phyloP scores from a whole-genome alignment of 1,140 invertebrate genomes.

The Atta colombica region DNA sequence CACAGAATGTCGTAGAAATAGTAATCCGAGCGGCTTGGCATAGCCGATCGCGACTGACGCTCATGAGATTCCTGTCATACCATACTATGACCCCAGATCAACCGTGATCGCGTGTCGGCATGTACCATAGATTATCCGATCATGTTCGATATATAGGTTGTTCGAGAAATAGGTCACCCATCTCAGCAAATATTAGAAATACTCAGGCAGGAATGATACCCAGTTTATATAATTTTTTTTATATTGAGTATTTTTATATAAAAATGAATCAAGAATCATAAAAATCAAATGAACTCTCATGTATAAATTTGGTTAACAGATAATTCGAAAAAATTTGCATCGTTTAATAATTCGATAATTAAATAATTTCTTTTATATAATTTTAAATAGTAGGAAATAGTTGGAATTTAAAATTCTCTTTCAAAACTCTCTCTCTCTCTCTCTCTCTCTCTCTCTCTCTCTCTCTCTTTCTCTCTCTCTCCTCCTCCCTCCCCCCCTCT shows the following conservation, averaged over 20 bases:
- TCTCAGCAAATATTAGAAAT: conserved; percentile 25
- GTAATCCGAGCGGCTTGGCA: conserved; percentile 65
- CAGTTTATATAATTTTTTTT: neutral
- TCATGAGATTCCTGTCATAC: conserved; percentile 71
- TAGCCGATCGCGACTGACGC: conserved; percentile 56
- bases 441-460: no score
- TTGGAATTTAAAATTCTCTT: no score
- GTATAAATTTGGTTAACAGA: neutral
- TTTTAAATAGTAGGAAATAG: neutral
- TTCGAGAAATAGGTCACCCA: conserved; percentile 7
- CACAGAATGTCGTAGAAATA: conserved; percentile 71
- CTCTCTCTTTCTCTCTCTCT: neutral
- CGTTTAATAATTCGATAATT: neutral
- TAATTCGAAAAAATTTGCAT: neutral
- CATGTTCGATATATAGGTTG: conserved; percentile 41
- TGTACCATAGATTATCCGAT: conserved; percentile 68
- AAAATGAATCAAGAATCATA: neutral
- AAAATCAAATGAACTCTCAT: neutral
- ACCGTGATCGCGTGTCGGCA: conserved; percentile 63
- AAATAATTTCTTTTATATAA: neutral
- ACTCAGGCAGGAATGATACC: neutral
- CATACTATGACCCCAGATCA: conserved; percentile 64
- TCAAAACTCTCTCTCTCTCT: neutral
- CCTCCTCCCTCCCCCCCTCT: neutral
- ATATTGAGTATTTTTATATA: neutral